A percentile compares a stretch with the other conserved stretches of the same genome.
These are phyloP conservation scores for Amniataba percoides DNA, from an alignment of 2,797 vertebrate genomes.

Conservation along the genomic window DNA sequence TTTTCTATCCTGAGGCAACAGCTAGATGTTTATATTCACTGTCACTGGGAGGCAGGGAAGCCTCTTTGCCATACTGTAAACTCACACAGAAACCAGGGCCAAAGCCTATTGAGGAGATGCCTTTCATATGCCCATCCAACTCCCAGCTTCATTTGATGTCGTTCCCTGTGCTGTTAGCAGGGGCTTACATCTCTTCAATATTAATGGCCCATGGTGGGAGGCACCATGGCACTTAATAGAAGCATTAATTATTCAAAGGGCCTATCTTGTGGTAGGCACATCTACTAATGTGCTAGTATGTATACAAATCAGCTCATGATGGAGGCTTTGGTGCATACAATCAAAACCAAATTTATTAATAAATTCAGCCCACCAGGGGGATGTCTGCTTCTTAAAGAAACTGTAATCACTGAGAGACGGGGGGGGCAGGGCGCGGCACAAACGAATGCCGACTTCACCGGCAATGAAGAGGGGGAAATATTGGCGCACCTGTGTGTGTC, in stretches of 20 bases:
- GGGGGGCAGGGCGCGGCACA: slow-evolving; percentile 24
- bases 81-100: slow-evolving; percentile 55
- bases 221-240: slow-evolving; percentile 83
- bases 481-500: slow-evolving; percentile 24
- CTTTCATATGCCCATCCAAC: slow-evolving; percentile 75
- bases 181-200: slow-evolving; percentile 85
- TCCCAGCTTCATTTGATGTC: slow-evolving; percentile 84
- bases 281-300: slow-evolving; percentile 84
- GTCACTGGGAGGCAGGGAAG: slow-evolving; percentile 48
- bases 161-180: slow-evolving; percentile 81
- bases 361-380: slow-evolving; percentile 71
- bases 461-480: slow-evolving; percentile 32
- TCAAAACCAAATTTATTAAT: slow-evolving; percentile 79
- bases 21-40: slow-evolving; percentile 53
- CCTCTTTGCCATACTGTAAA: slow-evolving; percentile 53
- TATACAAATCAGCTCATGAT: slow-evolving; percentile 86
- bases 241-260: slow-evolving; percentile 86
- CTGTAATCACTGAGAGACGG: slow-evolving; percentile 65
- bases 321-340: slow-evolving; percentile 75
- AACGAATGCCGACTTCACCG: slow-evolving; percentile 17
- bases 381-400: slow-evolving; percentile 74
- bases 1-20: slow-evolving; percentile 46
- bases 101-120: slow-evolving; percentile 56
- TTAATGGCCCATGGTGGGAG: slow-evolving; percentile 82
- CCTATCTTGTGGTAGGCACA: slow-evolving; percentile 79